Evolutionary conservation across 2,113 vertebrate genomes (phyloP), one percentile per base, ranked within the genome.

Genomic region (Pterocles burchelli): DNA sequence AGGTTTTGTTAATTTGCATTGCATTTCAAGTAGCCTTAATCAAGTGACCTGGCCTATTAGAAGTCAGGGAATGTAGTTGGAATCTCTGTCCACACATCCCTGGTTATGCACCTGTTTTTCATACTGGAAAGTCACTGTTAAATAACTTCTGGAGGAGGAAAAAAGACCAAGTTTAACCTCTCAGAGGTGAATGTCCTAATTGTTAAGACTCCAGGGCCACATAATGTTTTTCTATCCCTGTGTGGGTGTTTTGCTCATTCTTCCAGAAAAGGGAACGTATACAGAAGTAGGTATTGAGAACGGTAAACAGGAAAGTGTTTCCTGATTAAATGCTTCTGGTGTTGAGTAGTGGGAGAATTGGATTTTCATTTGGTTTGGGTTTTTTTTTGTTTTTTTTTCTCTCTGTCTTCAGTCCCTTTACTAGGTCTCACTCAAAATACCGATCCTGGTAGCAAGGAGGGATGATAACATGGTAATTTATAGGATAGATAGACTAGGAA

Each of bases 341-440:
- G 46, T 59, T 46, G 18, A 68, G 33, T 61, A 87, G 34, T 7
- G 25, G 25, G 34, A 61, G 26, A 59, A 68, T 8, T 28, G 31
- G 19, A 24, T 65, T 91, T 82, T 31, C 28, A 7, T 54, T 80
- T 29, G 4, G 7, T 13, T 46, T 41, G 41, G n/a, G 13, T 26
- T n/a, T 34, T 48, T 57, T 58, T 3, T 29, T 25, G 26, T 19
- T 4, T 6, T 28, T 26, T 3, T 3, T 3, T 6, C 2, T 7
- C 10, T 8, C 3, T 46, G 2, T 48, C 20, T 80, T n/a, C 19
- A n/a, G 21, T 68, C 11, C 10, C 6, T 77, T 87, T 51, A 46
- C 21, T 51, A 17, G 16, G 5, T 84, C 28, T 80, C 22, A 18
- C 16, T 72, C 25, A 43, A 85, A 82, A 71, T 55, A 41, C 29